These are phyloP conservation scores for Nothobranchius furzeri DNA, from an alignment of 2,113 vertebrate species.

Conservation along the genomic window DNA sequence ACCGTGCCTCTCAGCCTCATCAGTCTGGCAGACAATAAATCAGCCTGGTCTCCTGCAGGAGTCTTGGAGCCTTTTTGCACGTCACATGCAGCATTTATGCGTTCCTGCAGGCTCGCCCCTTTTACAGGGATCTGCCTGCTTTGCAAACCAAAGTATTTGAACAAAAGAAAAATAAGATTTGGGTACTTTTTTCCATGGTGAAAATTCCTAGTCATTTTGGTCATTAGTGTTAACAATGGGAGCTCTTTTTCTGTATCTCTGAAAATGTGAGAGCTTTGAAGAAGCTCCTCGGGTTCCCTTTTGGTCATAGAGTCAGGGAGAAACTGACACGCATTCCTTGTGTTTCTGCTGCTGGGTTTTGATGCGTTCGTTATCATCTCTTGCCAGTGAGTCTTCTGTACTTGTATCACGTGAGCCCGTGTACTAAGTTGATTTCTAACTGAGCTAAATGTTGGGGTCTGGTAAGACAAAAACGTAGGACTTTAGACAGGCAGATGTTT, in stretches of 20 bases:
- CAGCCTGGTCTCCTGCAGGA: constrained; percentile 43
- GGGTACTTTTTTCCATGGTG: constrained; percentile 12
- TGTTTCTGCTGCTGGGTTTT: constrained; percentile 44
- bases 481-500: constrained; percentile 69
- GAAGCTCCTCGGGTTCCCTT: constrained; percentile 22
- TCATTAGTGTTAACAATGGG: constrained; percentile 47
- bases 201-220: constrained; percentile 35
- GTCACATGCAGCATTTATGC: constrained; percentile 38
- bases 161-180: not conserved
- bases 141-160: constrained; percentile 20
- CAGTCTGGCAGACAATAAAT: constrained; percentile 56
- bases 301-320: constrained; percentile 41
- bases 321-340: constrained; percentile 42
- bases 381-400: not conserved
- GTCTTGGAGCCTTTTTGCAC: constrained; percentile 31
- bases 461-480: constrained; percentile 51
- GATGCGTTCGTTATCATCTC: constrained; percentile 44
- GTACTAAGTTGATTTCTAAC: constrained; percentile 49
- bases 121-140: constrained; percentile 20
- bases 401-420: constrained; percentile 7
- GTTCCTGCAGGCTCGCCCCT: constrained; percentile 35
- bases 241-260: constrained; percentile 20
- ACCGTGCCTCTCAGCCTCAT: constrained; percentile 51
- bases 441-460: constrained; percentile 39
- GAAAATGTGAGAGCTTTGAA: constrained; percentile 43